Conservation (phyloP, 2,888 invertebrate species). For the Cataglyphis altisquamis region DNA sequence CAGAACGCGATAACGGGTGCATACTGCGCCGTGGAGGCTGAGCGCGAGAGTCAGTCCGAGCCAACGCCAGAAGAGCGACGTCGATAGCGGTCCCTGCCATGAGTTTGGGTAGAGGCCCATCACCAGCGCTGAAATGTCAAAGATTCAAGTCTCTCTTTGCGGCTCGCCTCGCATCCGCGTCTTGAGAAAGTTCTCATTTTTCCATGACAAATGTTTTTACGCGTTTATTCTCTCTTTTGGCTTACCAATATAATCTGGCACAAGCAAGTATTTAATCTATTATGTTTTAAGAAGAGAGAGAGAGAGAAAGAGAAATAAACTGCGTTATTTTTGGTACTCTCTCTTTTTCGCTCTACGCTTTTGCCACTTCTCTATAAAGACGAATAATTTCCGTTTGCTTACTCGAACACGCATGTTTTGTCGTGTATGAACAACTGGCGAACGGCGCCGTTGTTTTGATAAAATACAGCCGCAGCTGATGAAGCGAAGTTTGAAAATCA, state of each 20-base stretch:
- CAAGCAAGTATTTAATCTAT: neutral
- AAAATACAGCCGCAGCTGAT: neutral
- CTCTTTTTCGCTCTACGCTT: neutral
- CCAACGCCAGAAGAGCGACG: slow-evolving; percentile 87
- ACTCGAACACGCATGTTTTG: neutral
- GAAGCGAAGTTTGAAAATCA: neutral
- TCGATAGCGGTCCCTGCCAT: slow-evolving; percentile 86
- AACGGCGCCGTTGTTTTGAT: slow-evolving; percentile 1
- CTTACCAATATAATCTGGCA: neutral
- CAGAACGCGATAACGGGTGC: slow-evolving; percentile 86
- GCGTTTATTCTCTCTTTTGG: neutral
- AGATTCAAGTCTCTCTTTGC: neutral
- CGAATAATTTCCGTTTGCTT: neutral
- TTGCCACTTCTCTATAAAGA: neutral
- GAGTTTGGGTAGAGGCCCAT: slow-evolving; percentile 84
- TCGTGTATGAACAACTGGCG: slow-evolving; percentile 26
- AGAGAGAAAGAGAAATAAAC: neutral
- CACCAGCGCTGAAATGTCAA: slow-evolving; percentile 80
- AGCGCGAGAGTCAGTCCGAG: slow-evolving; percentile 88
- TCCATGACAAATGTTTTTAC: neutral
- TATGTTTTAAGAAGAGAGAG: neutral
- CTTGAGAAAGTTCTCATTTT: neutral
- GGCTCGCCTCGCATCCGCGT: neutral
- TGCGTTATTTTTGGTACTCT: neutral
- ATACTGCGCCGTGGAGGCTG: slow-evolving; percentile 88